Conservation (phyloP, 2,888 invertebrate species). For the Himalopsyche kuldschensis region DNA sequence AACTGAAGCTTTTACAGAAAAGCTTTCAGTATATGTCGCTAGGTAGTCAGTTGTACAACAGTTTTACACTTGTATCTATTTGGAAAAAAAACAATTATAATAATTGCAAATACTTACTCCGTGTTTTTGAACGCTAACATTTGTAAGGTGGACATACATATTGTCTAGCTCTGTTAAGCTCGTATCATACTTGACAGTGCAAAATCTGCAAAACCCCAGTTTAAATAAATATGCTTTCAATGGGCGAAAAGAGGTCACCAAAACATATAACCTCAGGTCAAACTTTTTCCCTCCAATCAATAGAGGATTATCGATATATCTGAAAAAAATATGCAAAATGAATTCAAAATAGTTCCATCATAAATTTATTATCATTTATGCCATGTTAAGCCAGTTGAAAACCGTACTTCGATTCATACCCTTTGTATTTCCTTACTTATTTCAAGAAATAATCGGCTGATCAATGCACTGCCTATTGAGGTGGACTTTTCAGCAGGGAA, state of each 20-base stretch:
- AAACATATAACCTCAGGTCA: conserved; percentile 87
- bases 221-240: conserved; percentile 91
- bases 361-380: too few relatives aligned
- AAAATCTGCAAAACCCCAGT: conserved; percentile 93
- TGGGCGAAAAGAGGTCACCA: conserved; percentile 92
- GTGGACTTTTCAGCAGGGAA: too few relatives aligned
- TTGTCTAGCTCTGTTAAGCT: conserved; percentile 86
- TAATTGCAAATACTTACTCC: conserved; percentile 62
- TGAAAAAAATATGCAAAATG: conserved; percentile 43
- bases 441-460: too few relatives aligned
- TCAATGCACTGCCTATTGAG: too few relatives aligned
- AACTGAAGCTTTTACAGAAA: too few relatives aligned
- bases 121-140: conserved; percentile 97
- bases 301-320: conserved; percentile 92
- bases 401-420: too few relatives aligned
- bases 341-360: too few relatives aligned
- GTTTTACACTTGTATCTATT: too few relatives aligned
- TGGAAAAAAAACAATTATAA: neutral
- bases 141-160: conserved; percentile 93
- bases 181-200: conserved; percentile 92
- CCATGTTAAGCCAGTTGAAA: too few relatives aligned
- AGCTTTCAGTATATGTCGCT: too few relatives aligned
- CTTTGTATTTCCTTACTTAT: too few relatives aligned
- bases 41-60: neutral
- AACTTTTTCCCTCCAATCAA: conserved; percentile 96